Evolutionary conservation across 2,113 vertebrate genomes (phyloP).

Genomic region (Menura novaehollandiae): DNA sequence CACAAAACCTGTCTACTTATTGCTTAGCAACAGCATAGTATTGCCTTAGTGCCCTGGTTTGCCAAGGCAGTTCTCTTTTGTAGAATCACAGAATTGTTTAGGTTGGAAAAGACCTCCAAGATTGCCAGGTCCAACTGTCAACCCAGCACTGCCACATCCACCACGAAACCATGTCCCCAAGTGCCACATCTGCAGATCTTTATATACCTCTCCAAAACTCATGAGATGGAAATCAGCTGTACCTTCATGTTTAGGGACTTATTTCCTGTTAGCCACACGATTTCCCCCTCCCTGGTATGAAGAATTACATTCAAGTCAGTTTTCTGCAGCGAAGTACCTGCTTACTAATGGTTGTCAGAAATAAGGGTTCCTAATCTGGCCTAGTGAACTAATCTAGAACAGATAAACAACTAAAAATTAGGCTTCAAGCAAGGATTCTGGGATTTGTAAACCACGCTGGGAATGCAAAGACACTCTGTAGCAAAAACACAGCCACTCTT

Average conservation of each 20-base stretch:
- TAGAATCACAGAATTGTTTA: background rate
- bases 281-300: background rate
- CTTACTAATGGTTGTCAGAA: background rate
- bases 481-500: background rate
- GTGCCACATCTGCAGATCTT: too few species aligned
- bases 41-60: background rate
- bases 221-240: background rate
- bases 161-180: background rate
- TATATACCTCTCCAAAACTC: too few species aligned
- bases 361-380: background rate
- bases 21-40: constrained; percentile 46
- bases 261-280: background rate
- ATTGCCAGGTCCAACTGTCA: rapidly evolving
- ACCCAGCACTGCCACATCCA: background rate
- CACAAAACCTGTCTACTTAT: constrained; percentile 24
- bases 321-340: background rate
- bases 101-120: background rate
- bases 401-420: background rate
- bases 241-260: background rate
- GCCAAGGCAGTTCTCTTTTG: background rate
- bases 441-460: background rate
- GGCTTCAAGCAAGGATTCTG: background rate
- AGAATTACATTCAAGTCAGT: background rate
- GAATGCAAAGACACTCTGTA: background rate
- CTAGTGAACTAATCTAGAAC: background rate